A percentile compares a stretch with the other conserved stretches of the same genome.
Evolutionary conservation across 1,140 invertebrate genomes (phyloP).

Genomic region (Neodiprion fabricii): DNA sequence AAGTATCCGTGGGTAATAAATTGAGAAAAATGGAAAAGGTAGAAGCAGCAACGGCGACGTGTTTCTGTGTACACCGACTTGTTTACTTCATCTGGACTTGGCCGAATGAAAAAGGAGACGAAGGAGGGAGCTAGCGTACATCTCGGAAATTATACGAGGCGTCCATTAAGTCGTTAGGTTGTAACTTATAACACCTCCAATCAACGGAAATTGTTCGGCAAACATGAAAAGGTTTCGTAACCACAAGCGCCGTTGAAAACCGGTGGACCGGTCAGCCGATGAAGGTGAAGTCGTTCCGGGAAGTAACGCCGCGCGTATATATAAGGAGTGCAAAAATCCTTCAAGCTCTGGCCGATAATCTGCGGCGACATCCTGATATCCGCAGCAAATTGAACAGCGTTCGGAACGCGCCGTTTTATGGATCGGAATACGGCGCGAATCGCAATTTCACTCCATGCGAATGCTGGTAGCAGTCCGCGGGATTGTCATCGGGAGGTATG

Average conservation of each 20-base stretch:
- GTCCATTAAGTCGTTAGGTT: conserved; percentile 20
- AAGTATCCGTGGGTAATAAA: not conserved
- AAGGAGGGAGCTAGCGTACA: not conserved
- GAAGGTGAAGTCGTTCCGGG: not conserved
- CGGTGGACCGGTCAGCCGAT: not conserved
- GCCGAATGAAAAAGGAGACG: not conserved
- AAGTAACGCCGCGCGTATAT: not conserved
- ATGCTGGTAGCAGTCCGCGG: not conserved
- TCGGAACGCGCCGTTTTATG: not conserved
- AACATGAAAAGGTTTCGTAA: conserved; percentile 12
- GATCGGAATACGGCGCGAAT: not conserved
- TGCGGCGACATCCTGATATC: not conserved
- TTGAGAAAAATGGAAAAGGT: not conserved
- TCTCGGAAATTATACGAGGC: conserved; percentile 9
- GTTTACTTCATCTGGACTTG: not conserved
- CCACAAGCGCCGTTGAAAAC: not conserved
- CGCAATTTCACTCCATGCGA: not conserved
- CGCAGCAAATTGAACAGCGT: not conserved
- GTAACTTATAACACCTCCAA: conserved; percentile 20
- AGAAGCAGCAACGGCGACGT: no score
- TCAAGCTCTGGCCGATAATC: not conserved
- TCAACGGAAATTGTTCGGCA: conserved; percentile 21
- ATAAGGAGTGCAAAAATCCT: no score
- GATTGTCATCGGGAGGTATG: no score
- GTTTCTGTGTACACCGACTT: no score